Base-by-base conservation (phyloP, 2,888 invertebrate species). In the Dolichopus griseipennis region DNA sequence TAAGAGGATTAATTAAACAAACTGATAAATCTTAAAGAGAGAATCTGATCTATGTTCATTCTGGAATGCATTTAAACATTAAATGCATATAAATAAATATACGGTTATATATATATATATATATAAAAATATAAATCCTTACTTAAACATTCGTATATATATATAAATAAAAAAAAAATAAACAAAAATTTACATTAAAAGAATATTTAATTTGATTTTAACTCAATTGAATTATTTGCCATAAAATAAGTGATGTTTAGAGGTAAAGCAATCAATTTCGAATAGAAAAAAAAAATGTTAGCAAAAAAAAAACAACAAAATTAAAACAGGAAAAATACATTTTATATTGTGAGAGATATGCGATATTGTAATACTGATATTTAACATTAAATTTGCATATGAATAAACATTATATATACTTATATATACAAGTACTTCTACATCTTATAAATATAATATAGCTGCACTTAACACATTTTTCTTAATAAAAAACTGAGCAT, bases 141-240 rank as follows among this genome's bases (percentile, higher is more conserved):
- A 41, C 5, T 12, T 41, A 41, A 12, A 41, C 41, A 52, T 52
- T 12, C n/a, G 18, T 52, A 12, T 52, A 15, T 52, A 52, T 18
- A 52, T 52, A 18, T 52, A 52, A 18, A 52, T 52, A 27, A 27
- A n/a, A 52, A 18, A 12, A 18, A 15, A 12, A 52, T 18, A 52
- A 12, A 27, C 5, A 41, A 41, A 12, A 41, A 12, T 12, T 41
- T 41, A 41, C 15, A 52, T 52, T 18, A 18, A 18, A 52, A 52
- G 52, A 52, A 52, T 52, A 52, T 52, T 52, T 52, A 52, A 52
- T 52, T 52, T 52, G 52, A 52, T 52, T 52, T 52, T 18, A 52
- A 52, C 52, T 52, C 52, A 52, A 52, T 52, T 52, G 52, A 52
- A 52, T 52, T 52, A 52, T 52, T 52, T 52, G 52, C 52, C 52